These are phyloP conservation scores for Conchocele bisecta DNA, from an alignment of 2,888 invertebrate species.

Conservation along the genomic window DNA sequence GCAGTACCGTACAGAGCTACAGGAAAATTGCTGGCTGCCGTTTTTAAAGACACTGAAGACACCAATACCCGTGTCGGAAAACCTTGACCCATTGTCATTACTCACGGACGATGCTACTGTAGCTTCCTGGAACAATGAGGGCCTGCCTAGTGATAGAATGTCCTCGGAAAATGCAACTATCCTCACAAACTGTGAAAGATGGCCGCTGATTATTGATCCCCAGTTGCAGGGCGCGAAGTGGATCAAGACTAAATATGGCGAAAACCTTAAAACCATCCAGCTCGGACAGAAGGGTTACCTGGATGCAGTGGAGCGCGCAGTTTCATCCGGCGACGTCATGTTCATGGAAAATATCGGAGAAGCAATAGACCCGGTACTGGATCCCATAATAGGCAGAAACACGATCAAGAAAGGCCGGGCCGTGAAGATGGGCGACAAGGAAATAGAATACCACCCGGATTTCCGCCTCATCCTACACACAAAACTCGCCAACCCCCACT, in stretches of 20 bases:
- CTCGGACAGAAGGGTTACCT: constrained; percentile 96
- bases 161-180: constrained; percentile 98
- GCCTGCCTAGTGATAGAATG: constrained; percentile 97
- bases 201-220: constrained; percentile 99
- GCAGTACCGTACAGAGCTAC: constrained; percentile 92
- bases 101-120: constrained; percentile 97
- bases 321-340: constrained; percentile 92
- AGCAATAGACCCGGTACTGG: constrained; percentile 95
- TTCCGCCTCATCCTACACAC: constrained; percentile 96
- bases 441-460: constrained; percentile 94
- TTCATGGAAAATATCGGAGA: constrained; percentile 97
- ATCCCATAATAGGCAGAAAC: constrained; percentile 95
- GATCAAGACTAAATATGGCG: constrained; percentile 96
- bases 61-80: constrained; percentile 93
- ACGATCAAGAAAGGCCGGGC: constrained; percentile 96
- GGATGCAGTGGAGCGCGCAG: constrained; percentile 90
- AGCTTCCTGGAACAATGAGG: constrained; percentile 98
- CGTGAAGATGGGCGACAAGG: constrained; percentile 97
- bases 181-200: constrained; percentile 94
- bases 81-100: constrained; percentile 92
- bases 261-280: constrained; percentile 89
- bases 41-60: constrained; percentile 89
- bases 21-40: constrained; percentile 87
- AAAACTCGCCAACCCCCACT: constrained; percentile 97
- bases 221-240: constrained; percentile 95